A percentile compares a stretch with the other conserved stretches of the same genome.
Evolutionary conservation across 2,888 invertebrate species (phyloP).

Genomic region (Gastracanthus pulcherrimus): DNA sequence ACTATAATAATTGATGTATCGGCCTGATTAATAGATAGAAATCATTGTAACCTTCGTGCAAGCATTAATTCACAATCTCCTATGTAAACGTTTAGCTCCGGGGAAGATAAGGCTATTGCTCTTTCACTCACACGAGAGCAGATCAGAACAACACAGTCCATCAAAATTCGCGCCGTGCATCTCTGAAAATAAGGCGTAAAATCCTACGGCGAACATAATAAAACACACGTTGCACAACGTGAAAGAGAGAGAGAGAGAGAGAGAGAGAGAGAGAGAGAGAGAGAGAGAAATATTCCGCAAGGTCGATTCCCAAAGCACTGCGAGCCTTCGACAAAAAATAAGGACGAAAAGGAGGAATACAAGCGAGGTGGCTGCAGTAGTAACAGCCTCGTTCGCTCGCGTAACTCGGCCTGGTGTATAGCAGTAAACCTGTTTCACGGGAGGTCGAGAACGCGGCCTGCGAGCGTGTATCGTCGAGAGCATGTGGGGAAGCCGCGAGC

Average conservation of each 20-base stretch:
- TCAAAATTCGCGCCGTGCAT: neutral
- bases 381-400: neutral
- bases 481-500: neutral
- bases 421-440: constrained; percentile 44
- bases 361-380: neutral
- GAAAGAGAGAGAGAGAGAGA: neutral
- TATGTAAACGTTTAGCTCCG: no score
- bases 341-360: neutral
- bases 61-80: constrained; percentile 36
- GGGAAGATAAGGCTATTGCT: no score
- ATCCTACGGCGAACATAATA: neutral
- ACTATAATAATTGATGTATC: constrained; percentile 19
- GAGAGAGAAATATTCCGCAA: constrained; percentile 21
- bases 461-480: neutral
- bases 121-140: no score
- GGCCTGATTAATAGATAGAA: constrained; percentile 21
- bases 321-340: neutral
- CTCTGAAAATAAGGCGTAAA: neutral
- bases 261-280: neutral
- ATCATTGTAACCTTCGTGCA: constrained; percentile 31
- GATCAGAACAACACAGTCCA: no score
- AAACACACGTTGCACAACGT: neutral
- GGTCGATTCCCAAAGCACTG: constrained; percentile 31
- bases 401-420: neutral
- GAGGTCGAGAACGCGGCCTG: neutral